These are phyloP conservation scores for Oscheius sp. DNA, from an alignment of 1,140 invertebrate species.

Conservation along the genomic window DNA sequence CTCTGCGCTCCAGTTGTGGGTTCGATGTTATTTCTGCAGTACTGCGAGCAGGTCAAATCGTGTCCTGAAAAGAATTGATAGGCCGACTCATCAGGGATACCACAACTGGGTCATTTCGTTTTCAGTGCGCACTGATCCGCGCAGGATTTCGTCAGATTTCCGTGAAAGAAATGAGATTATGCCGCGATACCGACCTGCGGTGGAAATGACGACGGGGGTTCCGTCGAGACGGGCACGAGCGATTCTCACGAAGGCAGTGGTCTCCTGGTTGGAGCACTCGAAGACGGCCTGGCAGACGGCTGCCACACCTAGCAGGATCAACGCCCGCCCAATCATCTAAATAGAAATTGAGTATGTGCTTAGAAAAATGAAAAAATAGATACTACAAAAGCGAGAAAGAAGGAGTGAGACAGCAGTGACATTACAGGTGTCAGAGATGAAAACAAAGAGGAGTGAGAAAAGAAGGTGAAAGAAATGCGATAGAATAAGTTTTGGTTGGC, in stretches of 20 bases:
- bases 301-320: not conserved
- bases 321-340: not conserved
- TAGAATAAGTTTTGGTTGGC: too few relatives aligned
- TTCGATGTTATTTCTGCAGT: slow-evolving; percentile 60
- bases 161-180: not conserved
- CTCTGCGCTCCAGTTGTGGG: slow-evolving; percentile 60
- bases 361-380: too few relatives aligned
- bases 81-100: not conserved
- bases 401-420: too few relatives aligned
- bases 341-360: not conserved
- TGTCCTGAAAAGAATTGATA: slow-evolving; percentile 43
- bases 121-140: not conserved
- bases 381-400: too few relatives aligned
- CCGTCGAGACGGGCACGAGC: slow-evolving; percentile 57
- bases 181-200: slow-evolving; percentile 44
- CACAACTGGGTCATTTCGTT: not conserved
- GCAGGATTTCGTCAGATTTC: not conserved
- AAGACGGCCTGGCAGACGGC: slow-evolving; percentile 42
- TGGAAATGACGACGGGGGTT: slow-evolving; percentile 58
- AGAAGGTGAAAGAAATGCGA: not conserved
- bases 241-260: slow-evolving; percentile 59
- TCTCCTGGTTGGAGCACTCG: slow-evolving; percentile 56
- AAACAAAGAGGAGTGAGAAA: not conserved
- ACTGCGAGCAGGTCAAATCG: slow-evolving; percentile 59
- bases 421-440: too few relatives aligned